Conservation (phyloP, 2,888 invertebrate species). For the Zeuzera pyrina region DNA sequence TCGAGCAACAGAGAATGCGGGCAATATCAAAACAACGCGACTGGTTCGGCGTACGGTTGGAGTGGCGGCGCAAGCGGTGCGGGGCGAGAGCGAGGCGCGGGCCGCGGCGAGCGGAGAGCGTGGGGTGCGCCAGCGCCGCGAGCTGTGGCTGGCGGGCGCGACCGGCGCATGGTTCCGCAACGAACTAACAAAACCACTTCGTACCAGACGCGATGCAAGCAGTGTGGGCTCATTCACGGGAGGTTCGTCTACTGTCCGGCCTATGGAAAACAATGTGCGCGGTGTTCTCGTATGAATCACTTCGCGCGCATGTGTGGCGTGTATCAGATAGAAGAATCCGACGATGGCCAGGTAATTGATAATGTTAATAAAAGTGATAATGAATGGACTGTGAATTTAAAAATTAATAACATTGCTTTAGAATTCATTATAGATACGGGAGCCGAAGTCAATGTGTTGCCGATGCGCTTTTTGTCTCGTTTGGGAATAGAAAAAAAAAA, state of each 20-base stretch:
- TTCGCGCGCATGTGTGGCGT: conserved; percentile 5
- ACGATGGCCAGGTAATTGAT: conserved; percentile 5
- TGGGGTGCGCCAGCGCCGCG: not conserved
- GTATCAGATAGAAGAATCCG: conserved; percentile 2
- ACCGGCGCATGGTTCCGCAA: no score
- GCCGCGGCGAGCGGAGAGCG: not conserved
- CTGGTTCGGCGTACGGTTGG: no score
- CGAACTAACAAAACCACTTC: no score
- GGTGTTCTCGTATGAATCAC: conserved; percentile 4
- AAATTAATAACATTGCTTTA: conserved; percentile 10
- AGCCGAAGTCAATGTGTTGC: conserved; percentile 17
- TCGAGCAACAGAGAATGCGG: no score
- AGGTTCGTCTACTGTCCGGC: no score
- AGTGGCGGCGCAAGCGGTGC: not conserved
- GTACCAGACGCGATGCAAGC: not conserved
- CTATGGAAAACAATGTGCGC: no score
- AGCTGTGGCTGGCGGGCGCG: no score
- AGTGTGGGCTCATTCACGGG: not conserved
- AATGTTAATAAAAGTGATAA: not conserved
- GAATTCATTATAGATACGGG: no score
- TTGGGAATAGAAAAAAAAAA: conserved; percentile 6
- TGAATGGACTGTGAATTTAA: conserved; percentile 12
- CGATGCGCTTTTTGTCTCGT: conserved; percentile 5
- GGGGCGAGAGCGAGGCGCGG: not conserved
- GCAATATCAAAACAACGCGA: no score